These are phyloP conservation scores for Toxonevra muliebris DNA, from an alignment of 2,888 invertebrate genomes.

Conservation along the genomic window DNA sequence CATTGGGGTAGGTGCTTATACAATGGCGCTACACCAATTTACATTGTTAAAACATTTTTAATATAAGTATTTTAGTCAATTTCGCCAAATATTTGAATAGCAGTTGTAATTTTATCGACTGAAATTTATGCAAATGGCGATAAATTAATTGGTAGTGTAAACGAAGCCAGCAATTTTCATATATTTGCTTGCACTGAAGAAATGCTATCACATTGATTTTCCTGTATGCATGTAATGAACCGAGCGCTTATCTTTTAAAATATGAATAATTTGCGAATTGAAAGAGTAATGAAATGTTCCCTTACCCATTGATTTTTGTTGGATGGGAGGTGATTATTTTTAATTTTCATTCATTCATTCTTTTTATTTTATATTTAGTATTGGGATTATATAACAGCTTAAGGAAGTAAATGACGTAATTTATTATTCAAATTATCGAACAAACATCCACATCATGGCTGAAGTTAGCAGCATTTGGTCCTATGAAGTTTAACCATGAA, in stretches of 20 bases:
- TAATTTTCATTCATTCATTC: not conserved
- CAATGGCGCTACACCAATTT: constrained; percentile 26
- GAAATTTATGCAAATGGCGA: constrained; percentile 28
- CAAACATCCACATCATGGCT: too few relatives aligned
- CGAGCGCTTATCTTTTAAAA: constrained; percentile 7
- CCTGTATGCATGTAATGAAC: constrained; percentile 26
- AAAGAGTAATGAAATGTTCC: constrained; percentile 13
- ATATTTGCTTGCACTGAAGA: too few relatives aligned
- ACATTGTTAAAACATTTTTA: constrained; percentile 24
- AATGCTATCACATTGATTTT: constrained; percentile 33
- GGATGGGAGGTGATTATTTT: not conserved
- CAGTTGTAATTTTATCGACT: not conserved
- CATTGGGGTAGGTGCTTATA: constrained; percentile 24
- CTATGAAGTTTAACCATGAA: too few relatives aligned
- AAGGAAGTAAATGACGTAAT: too few relatives aligned
- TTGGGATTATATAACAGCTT: too few relatives aligned
- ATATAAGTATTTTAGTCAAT: not conserved
- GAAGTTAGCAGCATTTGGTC: too few relatives aligned
- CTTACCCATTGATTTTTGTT: constrained; percentile 17
- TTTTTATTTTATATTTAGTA: too few relatives aligned
- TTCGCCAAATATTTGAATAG: too few relatives aligned
- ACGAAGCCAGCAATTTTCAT: too few relatives aligned
- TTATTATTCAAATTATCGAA: too few relatives aligned
- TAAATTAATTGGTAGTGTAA: constrained; percentile 27
- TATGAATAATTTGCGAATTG: too few relatives aligned